A percentile compares a stretch with the other conserved stretches of the same genome.
These are phyloP conservation scores for Drosophila tanythrix DNA, from an alignment of 2,888 invertebrate genomes.

Conservation along the genomic window DNA sequence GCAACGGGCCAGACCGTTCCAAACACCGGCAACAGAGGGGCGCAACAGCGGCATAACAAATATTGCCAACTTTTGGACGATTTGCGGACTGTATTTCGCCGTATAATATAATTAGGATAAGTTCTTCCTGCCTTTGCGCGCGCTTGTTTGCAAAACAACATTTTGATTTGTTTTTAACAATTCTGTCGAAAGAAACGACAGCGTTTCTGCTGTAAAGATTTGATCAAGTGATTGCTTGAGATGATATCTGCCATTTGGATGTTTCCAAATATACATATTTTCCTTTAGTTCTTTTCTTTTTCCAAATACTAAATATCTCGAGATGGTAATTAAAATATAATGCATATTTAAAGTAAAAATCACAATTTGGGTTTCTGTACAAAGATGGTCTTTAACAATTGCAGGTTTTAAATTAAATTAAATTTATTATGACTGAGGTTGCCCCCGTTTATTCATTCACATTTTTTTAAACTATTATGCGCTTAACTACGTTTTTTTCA, in stretches of 20 bases:
- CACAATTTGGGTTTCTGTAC: not conserved
- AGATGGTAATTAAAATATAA: not conserved
- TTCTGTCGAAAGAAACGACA: slow-evolving; percentile 8
- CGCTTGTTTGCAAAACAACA: slow-evolving; percentile 1
- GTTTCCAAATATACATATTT: not conserved
- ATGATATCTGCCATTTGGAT: not conserved
- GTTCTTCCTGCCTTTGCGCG: slow-evolving; percentile 19
- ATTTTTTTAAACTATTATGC: not conserved
- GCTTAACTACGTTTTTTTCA: not conserved
- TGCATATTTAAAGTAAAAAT: not conserved
- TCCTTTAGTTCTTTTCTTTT: not conserved
- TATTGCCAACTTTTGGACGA: slow-evolving; percentile 45
- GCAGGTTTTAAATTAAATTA: not conserved
- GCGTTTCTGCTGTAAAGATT: not conserved
- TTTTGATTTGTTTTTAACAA: slow-evolving; percentile 23
- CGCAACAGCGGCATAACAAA: slow-evolving; percentile 35
- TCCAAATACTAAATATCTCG: not conserved
- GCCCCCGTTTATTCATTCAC: not conserved
- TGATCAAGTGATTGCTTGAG: not conserved
- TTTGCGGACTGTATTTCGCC: slow-evolving; percentile 31
- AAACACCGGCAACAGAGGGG: not conserved
- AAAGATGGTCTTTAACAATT: not conserved
- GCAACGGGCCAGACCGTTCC: not conserved
- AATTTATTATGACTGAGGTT: not conserved
- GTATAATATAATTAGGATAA: slow-evolving; percentile 51